Base-by-base conservation (phyloP, 2,797 vertebrate genomes). In the Orientallactaga sibirica region DNA sequence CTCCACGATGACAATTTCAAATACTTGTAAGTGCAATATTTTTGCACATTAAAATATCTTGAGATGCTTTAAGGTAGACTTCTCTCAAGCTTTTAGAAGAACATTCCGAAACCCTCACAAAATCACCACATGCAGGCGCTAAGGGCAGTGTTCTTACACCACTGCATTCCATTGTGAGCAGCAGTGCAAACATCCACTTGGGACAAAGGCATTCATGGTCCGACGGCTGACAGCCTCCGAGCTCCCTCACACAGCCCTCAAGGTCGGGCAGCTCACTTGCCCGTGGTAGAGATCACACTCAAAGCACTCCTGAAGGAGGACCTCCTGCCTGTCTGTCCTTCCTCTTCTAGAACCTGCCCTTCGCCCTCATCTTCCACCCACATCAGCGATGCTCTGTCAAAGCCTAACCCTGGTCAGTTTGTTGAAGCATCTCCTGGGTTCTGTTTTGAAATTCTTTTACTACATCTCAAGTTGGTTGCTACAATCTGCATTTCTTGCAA, bases 11-110 rank as follows among this genome's bases (percentile, higher is more conserved):
- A 77, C 33, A 77, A 94, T 61, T 80, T 43, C 52, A 78, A 93
- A 83, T 66, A 91, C 9, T 76, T 88, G 37, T 55, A 93, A 78
- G 37, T 71, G 18, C 78, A 96, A 73, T 58, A 83, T 92, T 94
- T 94, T 94, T 92, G 79, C 7, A 83, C n/a, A 67, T 64, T 79
- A 70, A 95, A 82, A 33, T 64, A 82, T 4, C 66, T 0, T 90
- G 43, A 67, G 4, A 24, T 79, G 43, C 29, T 66, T 33, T 71
- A 33, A 74, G 0, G 1, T 1, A 88, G 48, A 19, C 41, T 76
- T 91, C 90, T 86, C 68, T 82, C 48, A 90, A 79, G 29, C 7
- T 48, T 74, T 64, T 86, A 71, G 68, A 24, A 94, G 18, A 68
- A 37, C 14, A 52, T 11, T 55, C 48, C 7, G 15, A 48, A 48